Conservation (phyloP, 2,113 vertebrate species). For the Coptodon rendalli region DNA sequence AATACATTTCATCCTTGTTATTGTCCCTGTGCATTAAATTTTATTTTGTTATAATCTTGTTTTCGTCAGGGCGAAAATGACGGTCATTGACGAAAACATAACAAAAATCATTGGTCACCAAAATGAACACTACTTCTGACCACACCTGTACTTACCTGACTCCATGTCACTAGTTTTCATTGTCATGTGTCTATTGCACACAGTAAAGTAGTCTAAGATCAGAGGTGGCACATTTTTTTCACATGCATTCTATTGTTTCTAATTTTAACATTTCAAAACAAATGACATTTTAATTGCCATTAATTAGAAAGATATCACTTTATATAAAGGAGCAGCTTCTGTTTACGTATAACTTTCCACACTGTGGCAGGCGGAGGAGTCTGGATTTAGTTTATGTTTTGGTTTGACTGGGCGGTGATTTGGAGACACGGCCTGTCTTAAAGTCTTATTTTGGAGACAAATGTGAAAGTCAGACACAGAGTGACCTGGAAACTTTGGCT, state of each 20-base stretch:
- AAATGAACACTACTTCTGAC: neutral
- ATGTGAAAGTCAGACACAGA: neutral
- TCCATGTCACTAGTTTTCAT: neutral
- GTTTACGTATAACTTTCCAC: neutral
- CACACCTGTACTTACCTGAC: neutral
- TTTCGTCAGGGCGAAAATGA: neutral
- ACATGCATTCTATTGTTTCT: neutral
- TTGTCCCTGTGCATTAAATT: neutral
- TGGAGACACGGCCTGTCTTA: neutral
- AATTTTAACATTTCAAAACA: neutral
- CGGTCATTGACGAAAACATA: neutral
- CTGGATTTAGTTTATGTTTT: neutral
- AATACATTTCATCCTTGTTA: neutral
- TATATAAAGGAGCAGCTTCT: neutral
- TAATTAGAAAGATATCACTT: neutral
- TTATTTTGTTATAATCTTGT: neutral
- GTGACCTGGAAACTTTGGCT: conserved; percentile 12
- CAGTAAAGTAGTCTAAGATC: neutral
- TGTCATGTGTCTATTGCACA: neutral
- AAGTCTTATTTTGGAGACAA: neutral
- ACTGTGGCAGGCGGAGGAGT: neutral
- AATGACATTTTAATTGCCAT: neutral
- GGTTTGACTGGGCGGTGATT: neutral
- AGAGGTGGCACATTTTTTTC: neutral
- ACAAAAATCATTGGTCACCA: neutral